A percentile compares a stretch with the other conserved stretches of the same genome.
Evolutionary conservation across 2,113 vertebrate genomes (phyloP).

Genomic region (Lynx canadensis): DNA sequence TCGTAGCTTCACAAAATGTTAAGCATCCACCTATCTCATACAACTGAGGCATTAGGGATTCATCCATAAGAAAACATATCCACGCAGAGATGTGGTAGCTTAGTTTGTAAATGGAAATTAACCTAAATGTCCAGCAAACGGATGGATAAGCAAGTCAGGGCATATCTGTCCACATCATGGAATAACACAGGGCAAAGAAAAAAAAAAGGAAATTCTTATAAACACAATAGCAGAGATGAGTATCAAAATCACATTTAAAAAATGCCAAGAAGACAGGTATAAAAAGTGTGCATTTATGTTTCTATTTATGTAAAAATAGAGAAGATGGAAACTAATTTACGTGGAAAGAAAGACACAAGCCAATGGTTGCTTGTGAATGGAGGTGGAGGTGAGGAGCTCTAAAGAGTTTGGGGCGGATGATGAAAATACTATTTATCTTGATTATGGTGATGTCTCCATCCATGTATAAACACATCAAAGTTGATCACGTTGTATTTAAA

Average conservation of each 20-base stretch:
- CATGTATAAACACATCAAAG: neutral
- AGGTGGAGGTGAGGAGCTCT: neutral
- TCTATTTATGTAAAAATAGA: neutral
- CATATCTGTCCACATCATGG: neutral
- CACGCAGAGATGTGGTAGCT: neutral
- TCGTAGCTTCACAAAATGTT: neutral
- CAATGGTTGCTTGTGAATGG: neutral
- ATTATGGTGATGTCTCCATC: neutral
- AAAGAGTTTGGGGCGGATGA: neutral
- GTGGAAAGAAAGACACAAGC: neutral
- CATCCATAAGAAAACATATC: neutral
- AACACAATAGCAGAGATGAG: neutral
- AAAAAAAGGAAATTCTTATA: neutral
- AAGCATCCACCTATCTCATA: neutral
- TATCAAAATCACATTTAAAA: neutral
- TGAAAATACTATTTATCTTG: neutral
- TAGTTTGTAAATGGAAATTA: neutral
- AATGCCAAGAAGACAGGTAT: neutral
- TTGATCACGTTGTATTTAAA: neutral
- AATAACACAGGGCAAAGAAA: neutral
- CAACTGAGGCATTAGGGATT: neutral
- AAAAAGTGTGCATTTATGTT: neutral
- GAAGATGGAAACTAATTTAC: neutral
- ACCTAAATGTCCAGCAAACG: neutral
- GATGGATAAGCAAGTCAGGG: neutral